Conservation (phyloP, 1,140 invertebrate genomes). For the Papilio machaon region DNA sequence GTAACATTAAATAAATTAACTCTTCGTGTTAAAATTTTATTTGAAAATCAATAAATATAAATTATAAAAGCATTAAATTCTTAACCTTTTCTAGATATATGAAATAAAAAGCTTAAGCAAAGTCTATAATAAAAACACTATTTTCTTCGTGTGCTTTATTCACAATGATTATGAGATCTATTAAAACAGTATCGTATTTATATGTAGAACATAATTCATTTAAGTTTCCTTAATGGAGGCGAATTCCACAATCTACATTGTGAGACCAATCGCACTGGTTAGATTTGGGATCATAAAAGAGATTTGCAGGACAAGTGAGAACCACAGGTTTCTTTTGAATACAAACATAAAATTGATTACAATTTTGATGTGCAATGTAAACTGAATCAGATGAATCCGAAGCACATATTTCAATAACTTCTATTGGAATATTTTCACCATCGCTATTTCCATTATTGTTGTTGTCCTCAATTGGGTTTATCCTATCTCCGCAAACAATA, state of each 20-base stretch:
- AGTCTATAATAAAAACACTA: neutral
- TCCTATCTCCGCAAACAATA: conserved; percentile 71
- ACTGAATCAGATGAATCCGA: conserved; percentile 47
- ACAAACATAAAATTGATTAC: conserved; percentile 62
- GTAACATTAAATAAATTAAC: neutral
- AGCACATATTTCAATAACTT: conserved; percentile 48
- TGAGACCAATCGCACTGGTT: conserved; percentile 84
- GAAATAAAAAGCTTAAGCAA: neutral
- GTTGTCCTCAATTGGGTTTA: conserved; percentile 34
- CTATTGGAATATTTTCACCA: conserved; percentile 37
- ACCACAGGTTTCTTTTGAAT: conserved; percentile 45
- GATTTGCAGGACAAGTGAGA: conserved; percentile 69
- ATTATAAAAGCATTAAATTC: neutral
- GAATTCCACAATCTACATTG: conserved; percentile 73
- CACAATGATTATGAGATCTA: conserved; percentile 5
- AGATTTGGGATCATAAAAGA: conserved; percentile 82
- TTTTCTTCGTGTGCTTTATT: neutral
- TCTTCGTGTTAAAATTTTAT: neutral
- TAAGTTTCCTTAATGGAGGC: neutral
- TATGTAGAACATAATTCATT: neutral
- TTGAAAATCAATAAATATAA: neutral
- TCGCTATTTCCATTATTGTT: conserved; percentile 29
- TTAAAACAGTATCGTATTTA: neutral
- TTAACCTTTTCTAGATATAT: neutral
- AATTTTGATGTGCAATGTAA: conserved; percentile 57